Conservation (phyloP, 1,140 invertebrate species). For the Lepidurus arcticus region DNA sequence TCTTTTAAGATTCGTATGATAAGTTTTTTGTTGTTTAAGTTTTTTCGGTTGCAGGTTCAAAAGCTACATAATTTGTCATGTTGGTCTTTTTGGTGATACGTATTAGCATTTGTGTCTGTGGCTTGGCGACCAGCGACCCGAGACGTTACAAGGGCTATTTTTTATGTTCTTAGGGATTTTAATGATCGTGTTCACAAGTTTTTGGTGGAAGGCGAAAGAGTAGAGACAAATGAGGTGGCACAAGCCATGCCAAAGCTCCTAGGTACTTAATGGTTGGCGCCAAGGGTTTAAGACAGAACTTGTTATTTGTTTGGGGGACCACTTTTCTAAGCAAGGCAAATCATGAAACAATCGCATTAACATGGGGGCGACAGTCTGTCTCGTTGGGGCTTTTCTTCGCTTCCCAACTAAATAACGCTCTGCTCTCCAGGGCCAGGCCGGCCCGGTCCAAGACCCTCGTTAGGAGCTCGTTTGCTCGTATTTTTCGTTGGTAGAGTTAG, state of each 20-base stretch:
- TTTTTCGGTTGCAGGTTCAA: background rate
- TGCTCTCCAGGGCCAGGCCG: background rate
- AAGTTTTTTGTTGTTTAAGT: background rate
- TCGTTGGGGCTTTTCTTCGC: background rate
- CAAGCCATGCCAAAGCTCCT: conserved; percentile 17
- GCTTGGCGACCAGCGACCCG: background rate
- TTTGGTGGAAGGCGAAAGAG: background rate
- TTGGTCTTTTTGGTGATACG: background rate
- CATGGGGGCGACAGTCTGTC: background rate
- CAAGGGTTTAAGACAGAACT: conserved; percentile 14
- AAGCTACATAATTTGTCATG: background rate
- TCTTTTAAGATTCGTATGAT: background rate
- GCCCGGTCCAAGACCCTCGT: conserved; percentile 13
- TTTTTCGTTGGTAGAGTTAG: background rate
- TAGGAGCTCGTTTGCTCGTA: conserved; percentile 1
- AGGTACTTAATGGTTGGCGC: conserved; percentile 18
- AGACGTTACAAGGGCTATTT: conserved; percentile 1
- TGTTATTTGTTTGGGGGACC: conserved; percentile 22
- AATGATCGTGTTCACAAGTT: conserved; percentile 15
- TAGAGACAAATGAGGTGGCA: conserved; percentile 21
- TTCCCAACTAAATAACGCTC: background rate
- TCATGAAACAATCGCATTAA: conserved; percentile 14
- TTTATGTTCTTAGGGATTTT: background rate
- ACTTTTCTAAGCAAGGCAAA: conserved; percentile 9
- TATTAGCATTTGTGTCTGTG: background rate